Conservation (phyloP, 2,888 invertebrate genomes). For the Rutpela maculata region DNA sequence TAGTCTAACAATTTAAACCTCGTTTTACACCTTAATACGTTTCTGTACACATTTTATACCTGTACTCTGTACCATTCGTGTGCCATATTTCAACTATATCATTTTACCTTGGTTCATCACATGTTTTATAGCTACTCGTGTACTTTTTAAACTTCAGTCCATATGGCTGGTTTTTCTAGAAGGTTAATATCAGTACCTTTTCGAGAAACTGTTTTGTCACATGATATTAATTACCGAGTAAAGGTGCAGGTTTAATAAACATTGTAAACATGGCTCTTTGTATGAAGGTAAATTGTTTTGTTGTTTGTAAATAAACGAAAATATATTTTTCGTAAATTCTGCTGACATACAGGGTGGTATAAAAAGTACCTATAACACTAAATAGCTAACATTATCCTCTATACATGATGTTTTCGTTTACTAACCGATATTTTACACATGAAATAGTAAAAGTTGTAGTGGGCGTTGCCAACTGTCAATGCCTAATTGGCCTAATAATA, state of each 20-base stretch:
- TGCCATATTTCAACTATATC: constrained; percentile 26
- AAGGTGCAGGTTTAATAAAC: constrained; percentile 13
- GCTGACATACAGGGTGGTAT: background rate
- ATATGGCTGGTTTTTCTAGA: constrained; percentile 32
- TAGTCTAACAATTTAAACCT: background rate
- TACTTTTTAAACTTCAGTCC: constrained; percentile 24
- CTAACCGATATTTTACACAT: too few species aligned
- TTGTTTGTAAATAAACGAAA: constrained; percentile 1
- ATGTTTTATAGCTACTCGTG: constrained; percentile 24
- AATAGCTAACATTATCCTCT: too few species aligned
- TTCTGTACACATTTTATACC: constrained; percentile 24
- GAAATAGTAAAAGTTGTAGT: too few species aligned
- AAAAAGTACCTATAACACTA: background rate
- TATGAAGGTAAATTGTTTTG: background rate
- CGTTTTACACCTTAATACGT: background rate
- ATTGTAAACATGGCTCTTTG: background rate
- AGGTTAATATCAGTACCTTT: constrained; percentile 1
- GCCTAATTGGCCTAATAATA: too few species aligned
- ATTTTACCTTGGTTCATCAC: constrained; percentile 33
- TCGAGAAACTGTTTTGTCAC: constrained; percentile 23
- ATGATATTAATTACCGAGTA: background rate
- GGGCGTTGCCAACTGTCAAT: too few species aligned
- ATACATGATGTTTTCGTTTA: too few species aligned
- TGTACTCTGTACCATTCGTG: constrained; percentile 23
- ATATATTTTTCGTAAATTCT: background rate